Conservation (phyloP, 2,113 vertebrate genomes). For the Pterocles gutturalis region DNA sequence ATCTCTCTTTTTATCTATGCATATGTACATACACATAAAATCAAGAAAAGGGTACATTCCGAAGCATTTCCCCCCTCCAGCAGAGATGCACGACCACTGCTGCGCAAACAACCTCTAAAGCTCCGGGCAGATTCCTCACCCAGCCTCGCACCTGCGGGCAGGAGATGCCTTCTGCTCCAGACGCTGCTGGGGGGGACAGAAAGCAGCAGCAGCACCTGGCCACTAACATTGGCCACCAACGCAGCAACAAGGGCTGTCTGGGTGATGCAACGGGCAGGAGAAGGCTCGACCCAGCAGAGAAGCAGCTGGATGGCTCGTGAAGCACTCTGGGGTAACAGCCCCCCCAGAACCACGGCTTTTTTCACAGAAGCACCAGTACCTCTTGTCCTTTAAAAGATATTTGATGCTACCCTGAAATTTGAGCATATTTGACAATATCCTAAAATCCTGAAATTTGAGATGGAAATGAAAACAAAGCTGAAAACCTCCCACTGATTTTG, state of each 20-base stretch:
- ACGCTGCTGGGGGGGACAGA: background rate
- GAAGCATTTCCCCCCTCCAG: background rate
- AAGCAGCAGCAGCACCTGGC: background rate
- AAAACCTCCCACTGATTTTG: background rate
- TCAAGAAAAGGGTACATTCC: background rate
- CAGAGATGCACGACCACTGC: background rate
- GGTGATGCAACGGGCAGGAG: background rate
- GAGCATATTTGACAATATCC: background rate
- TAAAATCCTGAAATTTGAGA: background rate
- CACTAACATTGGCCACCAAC: fast-evolving
- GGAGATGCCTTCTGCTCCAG: background rate
- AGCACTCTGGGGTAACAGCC: fast-evolving
- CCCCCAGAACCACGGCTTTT: background rate
- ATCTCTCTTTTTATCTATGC: background rate
- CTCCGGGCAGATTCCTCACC: background rate
- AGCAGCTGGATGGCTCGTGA: background rate
- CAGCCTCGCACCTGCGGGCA: fast-evolving
- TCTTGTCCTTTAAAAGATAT: background rate
- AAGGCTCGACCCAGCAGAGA: background rate
- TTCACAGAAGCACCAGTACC: background rate
- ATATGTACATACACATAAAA: fast-evolving
- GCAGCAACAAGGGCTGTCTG: background rate
- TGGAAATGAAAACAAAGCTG: background rate
- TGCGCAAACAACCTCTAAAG: background rate
- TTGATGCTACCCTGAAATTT: background rate